Evolutionary conservation across 2,888 invertebrate species (phyloP), one percentile per base, ranked within the genome.

Genomic region (Oxycera nigricornis): DNA sequence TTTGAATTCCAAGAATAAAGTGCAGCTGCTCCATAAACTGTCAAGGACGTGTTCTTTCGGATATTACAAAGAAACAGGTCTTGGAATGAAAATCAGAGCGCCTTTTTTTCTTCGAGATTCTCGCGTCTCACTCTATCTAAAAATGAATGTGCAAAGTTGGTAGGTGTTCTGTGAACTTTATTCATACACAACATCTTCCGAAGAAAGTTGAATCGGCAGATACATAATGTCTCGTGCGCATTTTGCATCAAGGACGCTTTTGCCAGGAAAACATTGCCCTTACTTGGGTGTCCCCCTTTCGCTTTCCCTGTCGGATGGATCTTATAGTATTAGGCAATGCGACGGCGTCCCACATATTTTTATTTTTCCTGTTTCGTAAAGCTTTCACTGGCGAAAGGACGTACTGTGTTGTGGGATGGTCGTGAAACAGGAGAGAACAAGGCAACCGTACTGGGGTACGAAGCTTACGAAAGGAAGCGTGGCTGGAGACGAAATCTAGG

Each of bases 241-340:
- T 70, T 70, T 31, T 70, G 55, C 70, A 70, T 70, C 70, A 70
- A 70, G 70, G 70, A 70, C 70, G 70, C 70, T 70, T 70, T 70
- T 35, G 52, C 55, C 31, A 9, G 17, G 68, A 50, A 68, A 46
- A 39, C 52, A 68, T 70, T 31, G 70, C 46, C 70, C 70, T 55
- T 28, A 55, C 41, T 11, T 41, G 24, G 65, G 39, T 41, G 6
- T 20, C 17, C 14, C 22, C 30, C 7, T n/a, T 52, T 28, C 30
- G 46, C 6, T 28, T n/a, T 52, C 68, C 20, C 52, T 68, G n/a
- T 50, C 20, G 2, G 67, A 24, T 46, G 2, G 28, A 4, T 11
- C n/a, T n/a, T 24, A 41, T 39, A 24, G 17, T 9, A 35, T 11
- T 59, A 59, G 30, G 59, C 59, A 1, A 7, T 30, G 59, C 59